A percentile compares a stretch with the other conserved stretches of the same genome.
Conservation (phyloP, 1,140 invertebrate species). For the Neodiprion virginianus region DNA sequence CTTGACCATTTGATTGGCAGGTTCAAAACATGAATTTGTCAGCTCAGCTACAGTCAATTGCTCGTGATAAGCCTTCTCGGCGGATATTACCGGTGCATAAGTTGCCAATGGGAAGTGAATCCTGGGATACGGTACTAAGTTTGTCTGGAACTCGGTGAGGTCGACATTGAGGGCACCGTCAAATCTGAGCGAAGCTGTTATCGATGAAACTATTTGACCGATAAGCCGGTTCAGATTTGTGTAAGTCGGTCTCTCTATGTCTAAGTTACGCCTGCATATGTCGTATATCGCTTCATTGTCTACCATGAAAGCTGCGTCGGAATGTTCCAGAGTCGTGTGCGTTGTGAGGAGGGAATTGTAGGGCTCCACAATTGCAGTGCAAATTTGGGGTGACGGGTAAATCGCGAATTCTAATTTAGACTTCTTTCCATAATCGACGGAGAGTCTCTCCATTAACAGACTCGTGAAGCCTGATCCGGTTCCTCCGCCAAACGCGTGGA, state of each 20-base stretch:
- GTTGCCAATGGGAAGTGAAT: conserved; percentile 71
- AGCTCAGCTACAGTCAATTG: conserved; percentile 67
- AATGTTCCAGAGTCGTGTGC: conserved; percentile 73
- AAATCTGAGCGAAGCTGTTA: conserved; percentile 64
- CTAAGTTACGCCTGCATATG: conserved; percentile 71
- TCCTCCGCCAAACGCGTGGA: conserved; percentile 76
- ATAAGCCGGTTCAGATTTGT: conserved; percentile 71
- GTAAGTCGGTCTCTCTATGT: conserved; percentile 71
- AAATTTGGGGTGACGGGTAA: conserved; percentile 71
- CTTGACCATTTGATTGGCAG: conserved; percentile 72
- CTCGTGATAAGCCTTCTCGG: conserved; percentile 66
- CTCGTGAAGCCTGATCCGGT: conserved; percentile 71
- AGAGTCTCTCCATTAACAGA: conserved; percentile 68
- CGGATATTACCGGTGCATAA: conserved; percentile 67
- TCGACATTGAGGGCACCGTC: conserved; percentile 44
- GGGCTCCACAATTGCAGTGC: conserved; percentile 83
- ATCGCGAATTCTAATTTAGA: conserved; percentile 74
- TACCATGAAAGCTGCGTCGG: conserved; percentile 74
- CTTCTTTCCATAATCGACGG: conserved; percentile 70
- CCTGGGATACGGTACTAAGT: conserved; percentile 67
- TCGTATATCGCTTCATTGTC: conserved; percentile 78
- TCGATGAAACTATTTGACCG: conserved; percentile 70
- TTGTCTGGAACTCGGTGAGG: conserved; percentile 71
- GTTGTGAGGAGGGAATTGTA: conserved; percentile 82
- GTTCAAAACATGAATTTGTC: conserved; percentile 76